A percentile compares a stretch with the other conserved stretches of the same genome.
These are phyloP conservation scores for Parasteatoda tepidariorum DNA, from an alignment of 1,140 invertebrate species.

Conservation along the genomic window DNA sequence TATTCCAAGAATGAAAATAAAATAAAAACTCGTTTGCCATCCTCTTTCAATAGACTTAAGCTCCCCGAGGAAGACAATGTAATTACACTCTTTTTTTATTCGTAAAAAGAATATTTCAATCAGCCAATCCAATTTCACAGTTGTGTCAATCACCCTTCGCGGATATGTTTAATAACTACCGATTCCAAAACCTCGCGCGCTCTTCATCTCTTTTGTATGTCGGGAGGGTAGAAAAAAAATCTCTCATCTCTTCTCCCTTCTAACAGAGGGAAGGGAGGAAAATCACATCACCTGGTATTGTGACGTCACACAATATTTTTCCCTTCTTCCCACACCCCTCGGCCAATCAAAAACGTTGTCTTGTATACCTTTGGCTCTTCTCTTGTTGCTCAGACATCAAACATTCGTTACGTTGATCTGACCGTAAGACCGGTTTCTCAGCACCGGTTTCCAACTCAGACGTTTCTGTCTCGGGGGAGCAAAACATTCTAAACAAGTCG, in stretches of 20 bases:
- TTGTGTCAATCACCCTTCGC: slow-evolving; percentile 50
- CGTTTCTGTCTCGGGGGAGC: background rate
- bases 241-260: background rate
- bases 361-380: slow-evolving; percentile 8
- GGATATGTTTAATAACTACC: slow-evolving; percentile 8
- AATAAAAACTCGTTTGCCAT: no score
- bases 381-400: slow-evolving; percentile 31
- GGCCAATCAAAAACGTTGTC: slow-evolving; percentile 29
- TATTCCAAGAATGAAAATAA: no score
- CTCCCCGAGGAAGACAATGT: no score
- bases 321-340: slow-evolving; percentile 1
- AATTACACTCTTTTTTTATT: no score
- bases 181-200: background rate
- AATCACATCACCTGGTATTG: slow-evolving; percentile 42
- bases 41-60: no score
- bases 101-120: background rate
- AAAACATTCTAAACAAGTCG: no score
- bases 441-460: background rate
- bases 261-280: background rate
- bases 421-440: slow-evolving; percentile 2
- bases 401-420: background rate
- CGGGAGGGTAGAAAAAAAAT: no score
- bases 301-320: slow-evolving; percentile 43
- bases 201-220: no score
- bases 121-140: slow-evolving; percentile 16